Evolutionary conservation across 2,797 vertebrate genomes (phyloP), one percentile per base, ranked within the genome.

Genomic region (Halcyon smyrnensis): DNA sequence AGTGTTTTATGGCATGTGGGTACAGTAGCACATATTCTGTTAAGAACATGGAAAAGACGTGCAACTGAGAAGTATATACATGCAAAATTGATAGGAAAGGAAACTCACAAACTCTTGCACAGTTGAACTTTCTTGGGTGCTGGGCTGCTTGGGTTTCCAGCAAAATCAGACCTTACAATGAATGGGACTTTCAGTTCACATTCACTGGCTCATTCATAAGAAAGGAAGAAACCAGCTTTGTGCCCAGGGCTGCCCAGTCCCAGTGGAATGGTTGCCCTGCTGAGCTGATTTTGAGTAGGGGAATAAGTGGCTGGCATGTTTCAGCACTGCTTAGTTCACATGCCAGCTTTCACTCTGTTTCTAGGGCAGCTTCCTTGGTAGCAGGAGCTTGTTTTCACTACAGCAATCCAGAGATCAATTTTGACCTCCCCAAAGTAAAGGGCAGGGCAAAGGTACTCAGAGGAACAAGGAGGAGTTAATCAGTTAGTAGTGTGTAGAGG

Each of bases 1-100:
- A 12, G 34, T 2, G 1, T 12, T 43, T 5, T 11, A 7, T 15
- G 59, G 21, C 18, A 27, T 5, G 14, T 4, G 1, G 3, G 43
- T 27, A 5, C 23, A 50, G n/a, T 45, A 54, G 30, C 71, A 71
- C 11, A 15, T 0, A 10, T 3, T 15, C 43, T 25, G 6, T 13
- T 32, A n/a, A 68, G 43, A 36, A 21, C 15, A 1, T 8, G 25
- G 54, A 41, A 53, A 21, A 25, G 34, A 11, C 2, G 1, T 4
- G 12, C 3, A 5, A 4, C 4, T 82, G 32, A 67, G 46, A 39
- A 53, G 45, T 30, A 6, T 20, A 18, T 3, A 4, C 2, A 1
- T 28, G 39, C 12, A 60, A 21, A 78, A 46, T 28, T 13, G 45
- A 11, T 20, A 39, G 39, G 28, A 60, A 50, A 74, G 41, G 7